These are phyloP conservation scores for Drosophila miranda DNA, from an alignment of 1,140 invertebrate species.

Conservation along the genomic window DNA sequence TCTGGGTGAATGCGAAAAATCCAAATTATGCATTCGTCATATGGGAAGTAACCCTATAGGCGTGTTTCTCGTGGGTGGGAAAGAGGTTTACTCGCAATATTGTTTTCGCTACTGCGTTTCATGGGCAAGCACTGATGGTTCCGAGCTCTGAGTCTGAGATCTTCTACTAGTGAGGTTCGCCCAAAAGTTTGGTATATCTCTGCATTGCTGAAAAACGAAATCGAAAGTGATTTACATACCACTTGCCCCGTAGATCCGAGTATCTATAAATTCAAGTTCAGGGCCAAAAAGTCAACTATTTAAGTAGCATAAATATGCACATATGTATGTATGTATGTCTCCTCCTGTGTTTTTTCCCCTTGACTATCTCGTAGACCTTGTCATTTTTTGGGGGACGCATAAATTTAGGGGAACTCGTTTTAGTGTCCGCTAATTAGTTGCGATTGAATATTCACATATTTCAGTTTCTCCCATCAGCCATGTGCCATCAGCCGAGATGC, in stretches of 20 bases:
- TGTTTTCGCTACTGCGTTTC: neutral
- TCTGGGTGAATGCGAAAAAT: neutral
- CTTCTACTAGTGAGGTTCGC: neutral
- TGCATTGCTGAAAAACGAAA: constrained; percentile 17
- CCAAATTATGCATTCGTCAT: constrained; percentile 1
- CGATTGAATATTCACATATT: constrained; percentile 10
- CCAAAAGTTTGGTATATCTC: constrained; percentile 11
- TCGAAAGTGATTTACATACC: constrained; percentile 19
- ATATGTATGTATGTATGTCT: neutral
- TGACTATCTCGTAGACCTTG: constrained; percentile 32
- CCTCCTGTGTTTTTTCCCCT: neutral
- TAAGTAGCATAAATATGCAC: neutral
- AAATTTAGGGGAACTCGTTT: constrained; percentile 49
- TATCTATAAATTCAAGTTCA: constrained; percentile 17
- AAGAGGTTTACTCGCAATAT: neutral
- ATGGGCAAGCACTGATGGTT: neutral
- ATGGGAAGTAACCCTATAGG: constrained; percentile 2
- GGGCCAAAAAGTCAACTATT: constrained; percentile 7
- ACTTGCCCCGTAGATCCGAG: neutral
- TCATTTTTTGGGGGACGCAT: constrained; percentile 36
- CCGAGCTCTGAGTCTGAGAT: neutral
- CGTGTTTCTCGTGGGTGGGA: neutral
- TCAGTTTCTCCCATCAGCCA: too few relatives aligned
- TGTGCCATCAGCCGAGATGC: neutral
- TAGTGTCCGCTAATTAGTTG: neutral